These are phyloP conservation scores for Cryptoblepharus egeriae DNA, from an alignment of 2,797 vertebrate genomes.

Conservation along the genomic window DNA sequence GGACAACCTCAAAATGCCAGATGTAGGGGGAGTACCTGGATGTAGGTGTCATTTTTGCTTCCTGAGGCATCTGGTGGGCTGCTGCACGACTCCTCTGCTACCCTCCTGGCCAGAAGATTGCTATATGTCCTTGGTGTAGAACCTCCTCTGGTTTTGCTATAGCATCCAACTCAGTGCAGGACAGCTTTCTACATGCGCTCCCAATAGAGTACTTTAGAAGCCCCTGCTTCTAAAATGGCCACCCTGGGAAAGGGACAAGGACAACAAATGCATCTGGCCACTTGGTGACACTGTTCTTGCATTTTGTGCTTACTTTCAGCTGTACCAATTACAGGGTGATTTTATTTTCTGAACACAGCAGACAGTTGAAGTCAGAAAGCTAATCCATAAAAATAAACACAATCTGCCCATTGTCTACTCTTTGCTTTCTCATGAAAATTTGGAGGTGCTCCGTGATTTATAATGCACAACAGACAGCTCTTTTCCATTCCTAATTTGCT, in stretches of 20 bases:
- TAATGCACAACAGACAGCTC: constrained; percentile 8
- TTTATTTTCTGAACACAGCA: constrained; percentile 1
- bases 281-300: constrained; percentile 51
- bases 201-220: not conserved
- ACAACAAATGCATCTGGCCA: constrained; percentile 26
- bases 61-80: too few species aligned
- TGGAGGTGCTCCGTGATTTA: constrained; percentile 36
- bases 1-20: too few species aligned
- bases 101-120: too few species aligned
- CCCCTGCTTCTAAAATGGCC: not conserved
- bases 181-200: not conserved
- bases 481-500: constrained; percentile 36
- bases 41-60: too few species aligned
- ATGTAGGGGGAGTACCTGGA: too few species aligned
- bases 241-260: constrained; percentile 12
- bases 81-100: too few species aligned
- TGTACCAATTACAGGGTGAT: not conserved
- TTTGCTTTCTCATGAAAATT: constrained; percentile 41
- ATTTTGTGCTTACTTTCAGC: constrained; percentile 36
- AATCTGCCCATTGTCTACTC: constrained; percentile 29
- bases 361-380: constrained; percentile 51
- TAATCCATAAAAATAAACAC: constrained; percentile 53
- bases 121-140: too few species aligned
- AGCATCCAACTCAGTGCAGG: not conserved
- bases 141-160: too few species aligned